A percentile compares a stretch with the other conserved stretches of the same genome.
These are phyloP conservation scores for Rhea americana DNA, from an alignment of 2,113 vertebrate species.

Conservation along the genomic window DNA sequence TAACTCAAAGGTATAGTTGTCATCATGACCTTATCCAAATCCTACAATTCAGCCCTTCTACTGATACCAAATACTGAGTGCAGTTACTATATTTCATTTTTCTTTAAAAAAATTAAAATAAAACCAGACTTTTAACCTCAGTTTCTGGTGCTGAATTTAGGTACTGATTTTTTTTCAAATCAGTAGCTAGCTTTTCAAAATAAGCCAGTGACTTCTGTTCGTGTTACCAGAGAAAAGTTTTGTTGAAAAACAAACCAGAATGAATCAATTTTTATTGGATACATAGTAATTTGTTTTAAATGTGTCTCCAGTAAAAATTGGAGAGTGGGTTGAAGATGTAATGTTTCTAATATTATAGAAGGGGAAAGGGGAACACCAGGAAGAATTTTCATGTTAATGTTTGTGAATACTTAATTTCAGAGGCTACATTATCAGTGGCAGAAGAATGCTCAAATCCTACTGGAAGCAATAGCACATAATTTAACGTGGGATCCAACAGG, in stretches of 20 bases:
- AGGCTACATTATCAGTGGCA: slow-evolving; percentile 91
- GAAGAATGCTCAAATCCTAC: slow-evolving; percentile 90
- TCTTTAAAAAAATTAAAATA: neutral
- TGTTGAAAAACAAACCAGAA: neutral
- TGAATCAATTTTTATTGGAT: neutral
- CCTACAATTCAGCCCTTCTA: neutral
- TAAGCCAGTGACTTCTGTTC: neutral
- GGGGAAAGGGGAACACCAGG: neutral
- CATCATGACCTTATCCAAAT: neutral
- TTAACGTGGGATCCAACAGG: slow-evolving; percentile 95
- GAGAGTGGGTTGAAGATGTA: neutral
- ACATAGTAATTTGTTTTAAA: neutral
- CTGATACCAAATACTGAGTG: neutral
- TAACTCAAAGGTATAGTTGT: neutral
- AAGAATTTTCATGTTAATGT: neutral
- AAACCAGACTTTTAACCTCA: neutral
- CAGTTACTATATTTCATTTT: neutral
- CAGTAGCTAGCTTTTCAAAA: neutral
- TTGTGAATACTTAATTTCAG: slow-evolving; percentile 71
- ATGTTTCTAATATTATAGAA: neutral
- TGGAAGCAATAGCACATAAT: slow-evolving; percentile 87
- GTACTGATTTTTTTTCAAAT: neutral
- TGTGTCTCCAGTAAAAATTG: neutral
- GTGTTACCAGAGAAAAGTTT: neutral
- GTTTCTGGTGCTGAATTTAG: neutral